phyloP scores from a whole-genome alignment of 2,797 vertebrate genomes.

The Halcyon leucocephala region DNA sequence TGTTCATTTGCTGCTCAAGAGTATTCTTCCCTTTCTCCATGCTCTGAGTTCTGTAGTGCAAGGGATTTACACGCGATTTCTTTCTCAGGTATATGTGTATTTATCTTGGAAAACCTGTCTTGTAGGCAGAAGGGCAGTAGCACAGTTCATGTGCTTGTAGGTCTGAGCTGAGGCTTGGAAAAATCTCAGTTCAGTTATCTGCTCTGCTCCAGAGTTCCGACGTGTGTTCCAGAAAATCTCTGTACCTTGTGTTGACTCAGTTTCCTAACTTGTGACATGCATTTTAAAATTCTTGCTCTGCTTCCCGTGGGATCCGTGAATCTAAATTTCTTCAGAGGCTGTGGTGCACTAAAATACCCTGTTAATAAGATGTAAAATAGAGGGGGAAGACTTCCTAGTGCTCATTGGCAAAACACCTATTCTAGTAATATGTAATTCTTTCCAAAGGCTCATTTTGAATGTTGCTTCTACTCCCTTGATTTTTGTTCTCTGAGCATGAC shows the following conservation, averaged over 20 bases:
- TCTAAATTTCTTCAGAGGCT: not conserved
- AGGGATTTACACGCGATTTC: not conserved
- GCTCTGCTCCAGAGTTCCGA: not conserved
- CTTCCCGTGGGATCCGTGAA: not conserved
- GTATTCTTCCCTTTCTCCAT: not conserved
- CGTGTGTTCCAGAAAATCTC: not conserved
- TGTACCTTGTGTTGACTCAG: not conserved
- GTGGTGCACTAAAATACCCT: not conserved
- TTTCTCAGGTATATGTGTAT: not conserved
- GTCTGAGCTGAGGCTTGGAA: not conserved
- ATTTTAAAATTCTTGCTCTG: not conserved
- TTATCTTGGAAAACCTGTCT: not conserved
- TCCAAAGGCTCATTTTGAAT: not conserved
- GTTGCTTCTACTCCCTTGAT: not conserved
- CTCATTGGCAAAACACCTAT: not conserved
- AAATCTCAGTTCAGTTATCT: not conserved
- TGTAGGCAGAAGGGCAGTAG: not conserved
- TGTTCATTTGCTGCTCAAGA: slow-evolving; percentile 13
- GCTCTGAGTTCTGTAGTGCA: not conserved
- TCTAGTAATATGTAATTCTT: not conserved
- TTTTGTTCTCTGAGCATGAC: not conserved
- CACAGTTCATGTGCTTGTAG: not conserved
- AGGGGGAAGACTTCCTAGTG: not conserved
- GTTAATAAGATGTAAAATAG: not conserved
- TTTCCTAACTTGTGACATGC: not conserved